A percentile compares a stretch with the other conserved stretches of the same genome.
Conservation (phyloP, 2,113 vertebrate genomes). For the Archilochus colubris region DNA sequence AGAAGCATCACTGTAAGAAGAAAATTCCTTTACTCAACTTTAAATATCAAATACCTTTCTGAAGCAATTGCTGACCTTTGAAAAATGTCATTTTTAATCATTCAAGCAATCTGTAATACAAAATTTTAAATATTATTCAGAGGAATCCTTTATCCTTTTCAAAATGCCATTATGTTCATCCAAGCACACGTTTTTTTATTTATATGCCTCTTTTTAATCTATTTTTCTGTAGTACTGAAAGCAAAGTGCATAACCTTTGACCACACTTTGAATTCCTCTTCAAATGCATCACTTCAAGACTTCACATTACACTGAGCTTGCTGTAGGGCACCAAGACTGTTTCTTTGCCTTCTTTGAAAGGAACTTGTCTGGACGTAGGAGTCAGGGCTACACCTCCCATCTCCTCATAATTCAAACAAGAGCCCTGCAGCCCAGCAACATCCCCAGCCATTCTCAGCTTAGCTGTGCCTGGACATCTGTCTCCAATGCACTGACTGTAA, state of each 20-base stretch:
- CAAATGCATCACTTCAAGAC: not conserved
- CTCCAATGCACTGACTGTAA: not conserved
- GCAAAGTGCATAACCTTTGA: not conserved
- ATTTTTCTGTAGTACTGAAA: not conserved
- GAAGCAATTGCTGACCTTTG: conserved; percentile 41
- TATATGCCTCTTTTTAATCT: not conserved
- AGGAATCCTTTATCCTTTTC: conserved; percentile 31
- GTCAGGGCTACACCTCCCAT: not conserved
- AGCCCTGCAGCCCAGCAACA: accelerated
- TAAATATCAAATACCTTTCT: not conserved
- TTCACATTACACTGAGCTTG: not conserved
- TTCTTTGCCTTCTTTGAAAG: not conserved
- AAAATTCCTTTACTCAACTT: not conserved
- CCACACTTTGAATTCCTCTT: not conserved
- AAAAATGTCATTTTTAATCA: conserved; percentile 29
- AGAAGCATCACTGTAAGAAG: not conserved
- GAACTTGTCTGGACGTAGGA: not conserved
- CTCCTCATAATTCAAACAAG: accelerated
- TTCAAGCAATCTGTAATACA: conserved; percentile 18
- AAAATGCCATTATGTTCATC: not conserved
- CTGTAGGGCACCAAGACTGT: accelerated
- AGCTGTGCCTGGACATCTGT: accelerated
- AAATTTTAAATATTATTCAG: conserved; percentile 49
- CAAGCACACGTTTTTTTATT: not conserved
- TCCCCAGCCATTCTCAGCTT: not conserved